phyloP scores from a whole-genome alignment of 2,113 vertebrate species.

The Emydura subglobosa region DNA sequence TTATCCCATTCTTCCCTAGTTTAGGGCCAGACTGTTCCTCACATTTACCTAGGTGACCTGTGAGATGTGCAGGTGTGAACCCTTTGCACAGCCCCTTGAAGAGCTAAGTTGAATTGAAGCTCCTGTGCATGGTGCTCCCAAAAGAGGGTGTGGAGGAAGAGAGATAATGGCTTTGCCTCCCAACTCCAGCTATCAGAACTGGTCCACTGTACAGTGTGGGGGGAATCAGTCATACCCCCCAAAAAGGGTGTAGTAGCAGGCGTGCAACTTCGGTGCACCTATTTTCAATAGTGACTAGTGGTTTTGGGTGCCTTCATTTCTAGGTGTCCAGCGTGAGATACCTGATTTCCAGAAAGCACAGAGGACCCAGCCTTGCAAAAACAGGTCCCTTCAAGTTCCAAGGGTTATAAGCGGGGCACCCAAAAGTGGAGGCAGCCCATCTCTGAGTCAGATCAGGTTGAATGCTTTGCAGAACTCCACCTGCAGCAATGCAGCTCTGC shows the following conservation, averaged over 20 bases:
- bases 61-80: not conserved
- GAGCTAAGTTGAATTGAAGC: not conserved
- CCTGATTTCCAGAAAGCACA: not conserved
- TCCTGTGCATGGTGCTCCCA: not conserved
- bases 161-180: not conserved
- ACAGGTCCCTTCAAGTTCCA: not conserved
- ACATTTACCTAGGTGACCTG: not conserved
- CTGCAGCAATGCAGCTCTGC: not conserved
- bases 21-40: not conserved
- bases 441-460: not conserved
- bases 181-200: not conserved
- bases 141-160: not conserved
- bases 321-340: not conserved
- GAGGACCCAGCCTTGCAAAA: fast-evolving
- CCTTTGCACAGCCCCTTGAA: not conserved
- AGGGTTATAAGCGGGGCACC: not conserved
- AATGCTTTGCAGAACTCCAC: not conserved
- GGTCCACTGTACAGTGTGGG: too few species aligned
- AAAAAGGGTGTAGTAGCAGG: not conserved
- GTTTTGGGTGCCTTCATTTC: not conserved
- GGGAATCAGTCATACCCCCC: not conserved
- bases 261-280: not conserved
- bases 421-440: not conserved
- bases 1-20: not conserved
- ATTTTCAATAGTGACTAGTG: not conserved